These are phyloP conservation scores for Gallinago solitaria DNA, from an alignment of 2,797 vertebrate species.

Conservation along the genomic window DNA sequence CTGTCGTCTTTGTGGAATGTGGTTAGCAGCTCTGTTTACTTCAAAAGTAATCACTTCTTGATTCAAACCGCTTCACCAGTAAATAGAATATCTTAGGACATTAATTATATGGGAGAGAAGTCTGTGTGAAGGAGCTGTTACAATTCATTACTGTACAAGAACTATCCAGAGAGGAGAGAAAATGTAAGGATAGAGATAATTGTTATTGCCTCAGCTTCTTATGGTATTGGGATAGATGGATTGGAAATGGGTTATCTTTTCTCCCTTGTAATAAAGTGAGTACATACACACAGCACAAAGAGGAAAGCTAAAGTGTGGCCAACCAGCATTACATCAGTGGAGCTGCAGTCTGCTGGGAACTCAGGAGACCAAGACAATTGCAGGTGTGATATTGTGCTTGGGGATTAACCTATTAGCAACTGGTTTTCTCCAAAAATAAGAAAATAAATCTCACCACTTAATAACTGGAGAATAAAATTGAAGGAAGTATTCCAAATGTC, in stretches of 20 bases:
- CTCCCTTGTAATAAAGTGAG: slow-evolving; percentile 68
- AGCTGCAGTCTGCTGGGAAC: background rate
- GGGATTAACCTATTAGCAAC: slow-evolving; percentile 6
- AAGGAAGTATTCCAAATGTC: background rate
- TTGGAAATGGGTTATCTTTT: slow-evolving; percentile 78
- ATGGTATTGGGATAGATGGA: slow-evolving; percentile 76
- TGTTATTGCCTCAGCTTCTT: slow-evolving; percentile 75
- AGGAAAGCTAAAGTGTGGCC: slow-evolving; percentile 26
- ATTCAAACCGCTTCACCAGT: slow-evolving; percentile 78
- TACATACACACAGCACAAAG: slow-evolving; percentile 11
- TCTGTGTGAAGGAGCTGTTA: slow-evolving; percentile 78
- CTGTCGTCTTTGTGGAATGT: slow-evolving; percentile 64
- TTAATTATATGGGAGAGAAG: slow-evolving; percentile 81
- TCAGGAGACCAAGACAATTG: background rate
- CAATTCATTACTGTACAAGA: slow-evolving; percentile 83
- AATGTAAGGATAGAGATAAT: slow-evolving; percentile 78
- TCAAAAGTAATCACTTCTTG: slow-evolving; percentile 81
- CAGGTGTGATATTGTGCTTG: background rate
- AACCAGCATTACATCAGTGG: background rate
- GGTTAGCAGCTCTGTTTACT: slow-evolving; percentile 77
- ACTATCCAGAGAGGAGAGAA: slow-evolving; percentile 77
- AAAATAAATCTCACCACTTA: background rate
- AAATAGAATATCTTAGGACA: slow-evolving; percentile 84
- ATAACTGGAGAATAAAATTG: background rate
- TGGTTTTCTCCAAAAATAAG: background rate